Evolutionary conservation across 2,797 vertebrate genomes (phyloP), one percentile per base, ranked within the genome.

Genomic region (Botia almorhae): DNA sequence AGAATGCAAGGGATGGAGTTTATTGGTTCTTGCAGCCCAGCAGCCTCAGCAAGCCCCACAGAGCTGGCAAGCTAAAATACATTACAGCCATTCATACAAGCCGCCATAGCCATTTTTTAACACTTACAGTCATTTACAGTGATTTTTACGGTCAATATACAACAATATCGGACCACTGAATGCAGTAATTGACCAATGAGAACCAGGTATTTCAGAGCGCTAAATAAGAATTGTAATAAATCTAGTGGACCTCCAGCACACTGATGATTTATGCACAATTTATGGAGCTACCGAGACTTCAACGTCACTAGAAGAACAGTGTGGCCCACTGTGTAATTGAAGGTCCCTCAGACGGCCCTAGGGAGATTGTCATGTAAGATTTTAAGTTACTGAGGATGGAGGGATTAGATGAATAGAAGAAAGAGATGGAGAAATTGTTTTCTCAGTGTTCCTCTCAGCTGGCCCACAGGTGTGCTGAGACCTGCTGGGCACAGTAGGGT

Each of bases 1-100:
- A 88, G 93, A 93, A 93, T 93, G 92, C 29, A 77, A 79, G 77
- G 81, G 86, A n/a, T 80, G 80, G 69, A 48, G 86, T 93, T 92
- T 92, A 90, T 88, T 88, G 88, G 86, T 85, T 88, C 89, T 87
- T 85, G 86, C 88, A n/a, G n/a, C n/a, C n/a, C n/a, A n/a, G n/a
- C 90, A 92, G 91, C 90, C 80, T 92, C 90, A 90, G 76, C 61
- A 77, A 84, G 55, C 14, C 56, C 36, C 17, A 69, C 7, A 48
- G 43, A 48, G 7, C 43, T 48, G 43, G 12, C 43, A 48, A 48
- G 7, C 43, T 48, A 12, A 56, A 56, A 39, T 5, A 6, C 7
- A 56, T 17, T 17, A 53, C 3, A 16, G 7, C 39, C 39, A 39
- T 2, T 1, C 39, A 43, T 43, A 8, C 8, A 43, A 8, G 8